Evolutionary conservation across 2,888 invertebrate genomes (phyloP), one percentile per base, ranked within the genome.

Genomic region (Flexamia atlantica): DNA sequence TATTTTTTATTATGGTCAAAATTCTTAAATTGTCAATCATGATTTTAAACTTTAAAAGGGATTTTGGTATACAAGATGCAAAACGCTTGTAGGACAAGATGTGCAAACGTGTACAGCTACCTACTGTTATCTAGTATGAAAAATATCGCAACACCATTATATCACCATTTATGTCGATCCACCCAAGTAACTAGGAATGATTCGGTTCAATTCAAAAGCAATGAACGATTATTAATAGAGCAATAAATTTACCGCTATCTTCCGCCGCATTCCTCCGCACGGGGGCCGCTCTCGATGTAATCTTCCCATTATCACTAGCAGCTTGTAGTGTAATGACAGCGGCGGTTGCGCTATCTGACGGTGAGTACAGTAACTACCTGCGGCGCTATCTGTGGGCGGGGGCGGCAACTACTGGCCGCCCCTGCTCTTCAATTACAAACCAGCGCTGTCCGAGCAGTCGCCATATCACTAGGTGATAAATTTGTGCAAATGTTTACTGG

Each of bases 211-310:
- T 7, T 20, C 23, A 23, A 57, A n/a, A 20, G 57, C 57, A 57
- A 57, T 57, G 57, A 57, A 23, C 9, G 23, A 57, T 57, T 46
- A 46, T 46, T 57, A 57, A 57, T 57, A 57, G 57, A 57, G 57
- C 57, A 57, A 57, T 57, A 57, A 57, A 20, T 57, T n/a, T 23
- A 23, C 5, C 23, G 23, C 23, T 57, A 57, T 57, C 57, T 57
- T 23, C 23, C 23, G 57, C 20, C 57, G 23, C 57, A 57, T 57
- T 57, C 57, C 57, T 57, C 57, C 23, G 5, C 23, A 57, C 23
- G 12, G 23, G 57, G 57, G 7, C 57, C 3, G 20, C 5, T 20
- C 23, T 23, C 17, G 57, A 17, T 57, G 57, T 57, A 57, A 57
- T 57, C 57, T 20, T 3, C 10, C 23, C 57, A 57, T 57, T 57